Percentiles rank a stretch among this genome's conserved stretches.
phyloP scores from a whole-genome alignment of 2,113 vertebrate species.

The Salvelinus sp. region DNA sequence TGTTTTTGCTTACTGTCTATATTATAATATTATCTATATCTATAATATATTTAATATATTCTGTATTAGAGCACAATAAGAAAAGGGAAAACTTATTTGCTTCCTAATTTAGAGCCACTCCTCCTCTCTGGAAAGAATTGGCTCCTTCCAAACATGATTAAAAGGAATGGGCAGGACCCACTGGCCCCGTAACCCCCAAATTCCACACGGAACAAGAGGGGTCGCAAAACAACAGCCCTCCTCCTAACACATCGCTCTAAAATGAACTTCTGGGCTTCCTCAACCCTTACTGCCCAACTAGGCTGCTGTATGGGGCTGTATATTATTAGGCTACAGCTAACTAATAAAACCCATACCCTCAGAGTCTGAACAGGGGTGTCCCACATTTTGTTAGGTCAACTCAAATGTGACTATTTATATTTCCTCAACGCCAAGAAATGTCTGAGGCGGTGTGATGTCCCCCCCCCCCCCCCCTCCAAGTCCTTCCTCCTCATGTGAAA shows the following conservation, averaged over 20 bases:
- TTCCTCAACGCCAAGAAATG: conserved; percentile 49
- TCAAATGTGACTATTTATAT: conserved; percentile 34
- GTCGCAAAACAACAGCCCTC: conserved; percentile 7
- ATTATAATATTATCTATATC: too few species aligned
- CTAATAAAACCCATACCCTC: neutral
- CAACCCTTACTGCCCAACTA: neutral
- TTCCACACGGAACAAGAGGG: conserved; percentile 14
- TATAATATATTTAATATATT: too few species aligned
- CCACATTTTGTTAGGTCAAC: conserved; percentile 8
- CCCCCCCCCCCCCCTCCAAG: too few species aligned
- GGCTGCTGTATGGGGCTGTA: neutral
- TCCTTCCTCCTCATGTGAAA: conserved; percentile 79
- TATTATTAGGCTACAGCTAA: neutral
- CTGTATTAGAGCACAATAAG: too few species aligned
- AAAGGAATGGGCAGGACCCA: conserved; percentile 32
- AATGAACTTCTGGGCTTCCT: neutral
- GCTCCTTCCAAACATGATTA: conserved; percentile 49
- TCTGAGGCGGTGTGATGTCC: conserved; percentile 54
- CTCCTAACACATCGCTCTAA: neutral
- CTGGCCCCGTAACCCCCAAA: conserved; percentile 11
- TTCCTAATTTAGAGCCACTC: conserved; percentile 43
- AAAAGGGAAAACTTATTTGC: conserved; percentile 22
- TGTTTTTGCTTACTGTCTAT: too few species aligned
- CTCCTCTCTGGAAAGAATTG: conserved; percentile 35
- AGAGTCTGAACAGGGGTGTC: neutral